Evolutionary conservation across 37 sponge, comb jelly and placozoan species (phyloP), one percentile per base, ranked within the genome.

Genomic region (Ianthella basta): DNA sequence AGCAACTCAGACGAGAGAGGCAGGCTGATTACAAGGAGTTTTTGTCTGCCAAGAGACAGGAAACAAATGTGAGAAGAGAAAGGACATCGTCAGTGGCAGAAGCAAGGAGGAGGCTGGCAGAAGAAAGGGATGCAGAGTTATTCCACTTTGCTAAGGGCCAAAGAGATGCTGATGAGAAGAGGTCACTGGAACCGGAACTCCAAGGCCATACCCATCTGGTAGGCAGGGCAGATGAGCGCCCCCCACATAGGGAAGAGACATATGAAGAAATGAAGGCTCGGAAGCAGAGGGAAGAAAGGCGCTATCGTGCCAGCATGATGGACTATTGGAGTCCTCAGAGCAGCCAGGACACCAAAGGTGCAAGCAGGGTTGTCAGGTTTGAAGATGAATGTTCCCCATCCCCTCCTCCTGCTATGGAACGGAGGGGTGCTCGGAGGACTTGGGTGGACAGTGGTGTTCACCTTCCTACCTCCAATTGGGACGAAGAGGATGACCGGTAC

Each of bases 401-500:
- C n/a, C n/a, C n/a, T 10, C 50, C 50, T 44, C 50, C 50, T 44
- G 50, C 8, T 44, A 44, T 44, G 50, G 50, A 44, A 8, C 44
- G n/a, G 53, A 40, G 78, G 53, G 78, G 53, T 53, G 3, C 1
- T 24, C 78, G 78, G 4, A 50, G 44, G 53, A 75, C 20, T 15
- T 50, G 78, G 54, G 15, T 3, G 10, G 44, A 50, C 1, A 50
- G 35, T 59, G 81, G 20, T 15, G 30, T 79, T 53, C 67, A 35
- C 38, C 0, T 73, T 41, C 63, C 60, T 20, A 32, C 24, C 3
- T 10, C 55, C 16, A 27, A 69, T 34, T 89, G 89, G 92, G 87
- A 82, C 0, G 89, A 88, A 20, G 92, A 92, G 19, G 92, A 91
- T 57, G 64, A 33, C 29, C 85, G 82, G 5, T 38, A 87, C 15